A percentile compares a stretch with the other conserved stretches of the same genome.
Evolutionary conservation across 2,888 invertebrate species (phyloP).

Genomic region (Eilema caniola): DNA sequence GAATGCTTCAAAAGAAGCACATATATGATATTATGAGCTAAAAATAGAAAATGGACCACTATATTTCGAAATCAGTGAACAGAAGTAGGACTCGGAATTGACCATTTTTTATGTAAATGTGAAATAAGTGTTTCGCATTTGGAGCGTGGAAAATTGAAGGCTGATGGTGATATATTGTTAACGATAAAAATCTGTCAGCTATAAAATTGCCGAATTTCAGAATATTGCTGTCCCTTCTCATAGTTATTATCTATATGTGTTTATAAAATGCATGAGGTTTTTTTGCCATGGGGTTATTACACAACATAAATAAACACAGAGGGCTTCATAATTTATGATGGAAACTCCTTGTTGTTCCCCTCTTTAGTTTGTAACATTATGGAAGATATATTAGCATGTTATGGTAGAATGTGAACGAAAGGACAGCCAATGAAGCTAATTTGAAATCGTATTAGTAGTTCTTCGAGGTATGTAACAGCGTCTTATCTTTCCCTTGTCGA

Average conservation of each 20-base stretch:
- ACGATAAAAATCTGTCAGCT: constrained; percentile 12
- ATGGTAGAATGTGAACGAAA: no score
- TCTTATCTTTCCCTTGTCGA: no score
- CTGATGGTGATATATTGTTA: constrained; percentile 14
- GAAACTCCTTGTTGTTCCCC: no score
- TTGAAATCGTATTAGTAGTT: no score
- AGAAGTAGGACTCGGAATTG: neutral
- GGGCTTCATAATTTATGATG: no score
- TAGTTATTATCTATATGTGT: neutral
- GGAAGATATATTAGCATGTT: no score
- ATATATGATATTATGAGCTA: neutral
- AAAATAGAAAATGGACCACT: neutral
- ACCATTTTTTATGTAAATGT: constrained; percentile 29
- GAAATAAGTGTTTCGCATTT: constrained; percentile 16
- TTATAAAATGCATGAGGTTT: neutral
- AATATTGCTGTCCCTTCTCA: neutral
- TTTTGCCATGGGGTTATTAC: neutral
- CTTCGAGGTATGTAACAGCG: no score
- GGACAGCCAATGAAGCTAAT: no score
- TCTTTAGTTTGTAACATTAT: no score
- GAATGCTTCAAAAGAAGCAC: no score
- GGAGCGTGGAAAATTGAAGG: constrained; percentile 19
- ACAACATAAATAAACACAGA: neutral
- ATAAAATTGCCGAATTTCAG: constrained; percentile 6
- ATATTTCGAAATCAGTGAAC: neutral